A percentile compares a stretch with the other conserved stretches of the same genome.
Conservation (phyloP, 2,797 vertebrate species). For the Helicolenus hilgendorfi region DNA sequence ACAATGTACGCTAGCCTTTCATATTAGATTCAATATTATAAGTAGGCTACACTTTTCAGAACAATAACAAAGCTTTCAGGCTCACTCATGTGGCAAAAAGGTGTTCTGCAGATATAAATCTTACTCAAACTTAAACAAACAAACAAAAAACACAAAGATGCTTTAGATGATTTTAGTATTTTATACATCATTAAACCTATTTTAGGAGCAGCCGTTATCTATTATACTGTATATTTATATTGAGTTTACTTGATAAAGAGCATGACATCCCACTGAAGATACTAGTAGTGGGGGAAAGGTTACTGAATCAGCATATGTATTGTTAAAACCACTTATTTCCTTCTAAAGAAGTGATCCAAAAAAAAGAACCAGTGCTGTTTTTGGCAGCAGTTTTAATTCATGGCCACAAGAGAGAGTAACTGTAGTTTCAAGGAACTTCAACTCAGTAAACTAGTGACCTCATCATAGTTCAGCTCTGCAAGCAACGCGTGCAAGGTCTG, state of each 20-base stretch:
- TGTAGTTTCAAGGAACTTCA: constrained; percentile 11
- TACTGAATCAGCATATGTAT: neutral
- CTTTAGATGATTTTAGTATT: neutral
- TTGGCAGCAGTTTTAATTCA: neutral
- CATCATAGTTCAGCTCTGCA: neutral
- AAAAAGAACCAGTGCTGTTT: neutral
- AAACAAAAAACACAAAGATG: neutral
- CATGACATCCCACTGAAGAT: neutral
- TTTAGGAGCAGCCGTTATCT: neutral
- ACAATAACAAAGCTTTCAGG: no score
- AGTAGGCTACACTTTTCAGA: no score
- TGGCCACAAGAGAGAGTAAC: constrained; percentile 70
- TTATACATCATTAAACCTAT: neutral
- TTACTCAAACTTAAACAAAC: no score
- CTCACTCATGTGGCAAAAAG: no score
- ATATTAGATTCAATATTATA: no score
- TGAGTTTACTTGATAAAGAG: neutral
- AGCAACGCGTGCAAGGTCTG: neutral
- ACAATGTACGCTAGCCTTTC: no score
- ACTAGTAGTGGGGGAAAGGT: neutral
- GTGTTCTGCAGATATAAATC: no score
- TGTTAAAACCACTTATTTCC: neutral
- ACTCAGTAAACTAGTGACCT: neutral
- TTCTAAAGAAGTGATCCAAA: neutral
- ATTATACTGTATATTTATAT: neutral